Base-by-base conservation (phyloP, 2,797 vertebrate genomes). In the Gymnopithys bicolor region DNA sequence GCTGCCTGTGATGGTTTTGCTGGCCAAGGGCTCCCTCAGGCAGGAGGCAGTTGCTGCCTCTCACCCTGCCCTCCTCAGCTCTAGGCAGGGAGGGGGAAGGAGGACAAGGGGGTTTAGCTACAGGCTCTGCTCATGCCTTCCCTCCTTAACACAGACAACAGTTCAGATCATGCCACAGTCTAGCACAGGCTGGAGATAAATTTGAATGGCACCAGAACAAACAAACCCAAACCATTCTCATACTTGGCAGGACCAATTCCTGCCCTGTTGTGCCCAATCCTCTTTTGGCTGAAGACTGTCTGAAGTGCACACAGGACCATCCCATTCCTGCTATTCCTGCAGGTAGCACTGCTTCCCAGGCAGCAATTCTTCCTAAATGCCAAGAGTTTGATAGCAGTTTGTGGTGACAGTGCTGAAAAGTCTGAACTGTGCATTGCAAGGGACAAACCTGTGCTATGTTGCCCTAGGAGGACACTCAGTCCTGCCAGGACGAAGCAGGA, bases 231-330 rank as follows among this genome's bases (percentile, higher is more conserved):
- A 67, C 19, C 3, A 1, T 48, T 35, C 19, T 19, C 16, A 4
- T 0, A 2, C 21, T 8, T 7, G 11, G 46, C 81, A 91, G 43
- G 60, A 39, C 6, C 27, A 39, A 13, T 22, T 73, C 78, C 84
- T 74, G 30, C 35, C n/a, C 37, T 15, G 22, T 5, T 5, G 8
- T 3, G 5, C 14, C 15, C 59, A 14, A 0, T 19, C 53, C 33
- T 22, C 4, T 8, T 68, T 24, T 5, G 58, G 62, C 28, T 70
- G 80, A 59, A 51, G 43, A 23, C 35, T 35, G 19, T 8, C 45
- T 8, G 41, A 68, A 18, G 19, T 0, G 0, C 2, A 0, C 0
- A 7, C 18, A 53, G 33, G 30, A 46, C 15, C 7, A 6, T 73
- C 64, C 64, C 16, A 7, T 28, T 64, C 55, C 70, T 78, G 23